Conservation (phyloP, 1,140 invertebrate genomes). For the Temnothorax nylanderi region DNA sequence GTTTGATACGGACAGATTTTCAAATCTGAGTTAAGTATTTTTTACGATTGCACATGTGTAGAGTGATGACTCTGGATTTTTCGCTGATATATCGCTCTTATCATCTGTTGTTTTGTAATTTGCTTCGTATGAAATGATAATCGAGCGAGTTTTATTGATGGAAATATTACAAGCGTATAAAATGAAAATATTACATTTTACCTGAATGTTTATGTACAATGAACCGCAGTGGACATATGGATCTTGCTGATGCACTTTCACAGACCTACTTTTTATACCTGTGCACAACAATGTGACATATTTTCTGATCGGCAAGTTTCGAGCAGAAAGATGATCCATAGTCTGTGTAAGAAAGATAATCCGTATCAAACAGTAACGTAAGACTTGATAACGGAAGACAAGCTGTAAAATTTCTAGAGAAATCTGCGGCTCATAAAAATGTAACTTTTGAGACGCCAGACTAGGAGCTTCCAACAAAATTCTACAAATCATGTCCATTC, state of each 20-base stretch:
- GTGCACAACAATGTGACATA: not conserved
- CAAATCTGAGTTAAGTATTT: not conserved
- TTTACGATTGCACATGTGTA: not conserved
- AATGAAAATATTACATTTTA: slow-evolving; percentile 6
- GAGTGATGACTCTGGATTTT: slow-evolving; percentile 34
- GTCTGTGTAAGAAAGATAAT: not conserved
- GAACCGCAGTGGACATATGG: not conserved
- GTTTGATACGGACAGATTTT: not conserved
- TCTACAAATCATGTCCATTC: not conserved
- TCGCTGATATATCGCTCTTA: not conserved
- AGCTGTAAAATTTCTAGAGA: not conserved
- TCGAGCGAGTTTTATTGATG: not conserved
- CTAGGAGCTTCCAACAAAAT: not conserved
- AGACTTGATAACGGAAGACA: not conserved
- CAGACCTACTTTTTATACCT: slow-evolving; percentile 73
- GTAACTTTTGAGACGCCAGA: not conserved
- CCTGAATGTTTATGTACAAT: slow-evolving; percentile 32
- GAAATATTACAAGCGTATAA: not conserved
- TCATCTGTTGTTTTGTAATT: slow-evolving; percentile 7
- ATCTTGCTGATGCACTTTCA: slow-evolving; percentile 70
- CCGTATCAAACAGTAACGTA: not conserved
- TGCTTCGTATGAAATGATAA: no score
- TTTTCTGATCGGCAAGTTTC: not conserved
- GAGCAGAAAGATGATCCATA: not conserved
- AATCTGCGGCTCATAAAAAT: not conserved